Evolutionary conservation across 2,888 invertebrate species (phyloP).

Genomic region (Dasypogon diadema): DNA sequence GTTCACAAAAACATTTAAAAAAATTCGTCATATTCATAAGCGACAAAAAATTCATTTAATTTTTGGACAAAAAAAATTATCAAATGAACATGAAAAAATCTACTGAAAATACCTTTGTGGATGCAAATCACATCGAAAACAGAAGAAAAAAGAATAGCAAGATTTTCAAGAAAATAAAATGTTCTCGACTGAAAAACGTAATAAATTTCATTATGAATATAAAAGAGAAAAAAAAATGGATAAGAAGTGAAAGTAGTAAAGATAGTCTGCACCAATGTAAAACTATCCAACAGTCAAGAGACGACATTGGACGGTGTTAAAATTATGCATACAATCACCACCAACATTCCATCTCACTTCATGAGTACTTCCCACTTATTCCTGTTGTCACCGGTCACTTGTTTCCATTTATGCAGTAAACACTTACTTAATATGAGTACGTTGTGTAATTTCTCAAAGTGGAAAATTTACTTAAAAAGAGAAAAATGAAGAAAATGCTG

Average conservation of each 20-base stretch:
- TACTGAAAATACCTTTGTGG: background rate
- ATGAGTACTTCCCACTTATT: no score
- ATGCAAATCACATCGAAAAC: no score
- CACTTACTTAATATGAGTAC: background rate
- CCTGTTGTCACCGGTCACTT: background rate
- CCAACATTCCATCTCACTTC: background rate
- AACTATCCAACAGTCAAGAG: background rate
- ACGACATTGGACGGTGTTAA: background rate
- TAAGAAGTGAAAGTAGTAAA: background rate
- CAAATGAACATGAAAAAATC: conserved; percentile 5
- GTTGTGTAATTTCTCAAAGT: background rate
- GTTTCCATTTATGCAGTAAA: background rate
- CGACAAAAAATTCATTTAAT: background rate
- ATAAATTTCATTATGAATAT: no score
- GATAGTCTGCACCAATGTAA: background rate
- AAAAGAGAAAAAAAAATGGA: background rate
- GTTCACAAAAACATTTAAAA: background rate
- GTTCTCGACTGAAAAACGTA: background rate
- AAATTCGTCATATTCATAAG: conserved; percentile 4
- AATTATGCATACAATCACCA: background rate
- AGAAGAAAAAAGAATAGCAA: background rate
- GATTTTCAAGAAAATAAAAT: background rate
- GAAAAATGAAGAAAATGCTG: background rate
- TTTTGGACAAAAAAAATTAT: background rate
- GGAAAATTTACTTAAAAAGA: background rate